phyloP scores from a whole-genome alignment of 2,888 invertebrate genomes.

The Cyrtodaria siliqua region DNA sequence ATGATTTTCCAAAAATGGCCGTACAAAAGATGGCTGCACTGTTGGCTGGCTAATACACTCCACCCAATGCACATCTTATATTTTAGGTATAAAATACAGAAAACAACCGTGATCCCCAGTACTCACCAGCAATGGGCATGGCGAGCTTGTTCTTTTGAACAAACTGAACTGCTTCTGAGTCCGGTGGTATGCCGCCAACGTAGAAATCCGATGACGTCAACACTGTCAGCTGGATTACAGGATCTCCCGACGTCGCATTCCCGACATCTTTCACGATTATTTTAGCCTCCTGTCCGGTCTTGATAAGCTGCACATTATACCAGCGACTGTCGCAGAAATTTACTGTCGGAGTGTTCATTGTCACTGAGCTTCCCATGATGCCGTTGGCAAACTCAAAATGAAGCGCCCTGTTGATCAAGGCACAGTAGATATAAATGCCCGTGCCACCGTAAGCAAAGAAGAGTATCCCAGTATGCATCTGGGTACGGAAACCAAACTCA shows the following conservation, averaged over 20 bases:
- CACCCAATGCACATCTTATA: too few relatives aligned
- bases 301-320: conserved; percentile 69
- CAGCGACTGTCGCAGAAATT: conserved; percentile 81
- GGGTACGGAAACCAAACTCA: conserved; percentile 78
- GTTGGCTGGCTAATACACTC: too few relatives aligned
- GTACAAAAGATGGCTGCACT: too few relatives aligned
- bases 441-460: conserved; percentile 81
- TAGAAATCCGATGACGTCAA: conserved; percentile 75
- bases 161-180: conserved; percentile 72
- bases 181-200: conserved; percentile 80
- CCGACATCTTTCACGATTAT: conserved; percentile 61
- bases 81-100: too few relatives aligned
- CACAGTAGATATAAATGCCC: conserved; percentile 78
- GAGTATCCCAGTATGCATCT: conserved; percentile 79
- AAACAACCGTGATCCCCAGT: too few relatives aligned
- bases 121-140: conserved; percentile 70
- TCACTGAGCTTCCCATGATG: conserved; percentile 62
- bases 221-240: conserved; percentile 60
- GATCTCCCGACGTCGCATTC: conserved; percentile 65
- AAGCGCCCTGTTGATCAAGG: conserved; percentile 75
- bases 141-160: conserved; percentile 68
- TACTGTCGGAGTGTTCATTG: conserved; percentile 57
- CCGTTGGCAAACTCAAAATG: conserved; percentile 77
- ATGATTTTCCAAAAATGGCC: too few relatives aligned
- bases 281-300: conserved; percentile 72